Evolutionary conservation across 1,140 invertebrate genomes (phyloP).

Genomic region (Drosophila kikkawai): DNA sequence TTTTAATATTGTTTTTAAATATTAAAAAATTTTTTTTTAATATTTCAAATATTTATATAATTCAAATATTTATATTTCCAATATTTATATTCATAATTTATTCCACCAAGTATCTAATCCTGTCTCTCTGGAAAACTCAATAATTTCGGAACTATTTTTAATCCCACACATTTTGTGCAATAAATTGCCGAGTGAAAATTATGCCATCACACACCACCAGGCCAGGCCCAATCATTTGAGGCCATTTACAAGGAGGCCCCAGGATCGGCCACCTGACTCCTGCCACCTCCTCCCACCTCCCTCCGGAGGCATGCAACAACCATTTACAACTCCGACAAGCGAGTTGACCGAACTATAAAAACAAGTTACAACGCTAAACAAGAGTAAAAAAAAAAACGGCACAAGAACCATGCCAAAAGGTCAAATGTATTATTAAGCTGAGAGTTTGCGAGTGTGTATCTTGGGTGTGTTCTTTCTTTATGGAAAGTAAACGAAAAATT

Average conservation of each 20-base stretch:
- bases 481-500: constrained; percentile 39
- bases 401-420: constrained; percentile 75
- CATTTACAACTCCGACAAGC: constrained; percentile 36
- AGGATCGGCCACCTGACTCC: not conserved
- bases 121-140: not conserved
- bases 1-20: no score
- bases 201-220: constrained; percentile 8
- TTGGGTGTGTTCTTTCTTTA: constrained; percentile 37
- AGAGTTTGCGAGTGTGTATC: constrained; percentile 13
- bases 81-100: not conserved
- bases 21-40: no score
- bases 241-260: constrained; percentile 12
- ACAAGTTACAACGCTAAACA: constrained; percentile 40
- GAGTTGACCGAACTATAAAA: constrained; percentile 38
- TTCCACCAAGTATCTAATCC: no score
- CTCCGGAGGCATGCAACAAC: constrained; percentile 24
- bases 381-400: constrained; percentile 19
- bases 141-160: not conserved
- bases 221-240: constrained; percentile 20
- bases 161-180: not conserved
- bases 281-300: not conserved
- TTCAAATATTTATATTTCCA: no score
- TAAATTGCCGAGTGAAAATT: constrained; percentile 16
- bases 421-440: constrained; percentile 75
- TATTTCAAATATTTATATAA: no score